Base-by-base conservation (phyloP, 1,140 invertebrate species). In the Drosophila simulans region DNA sequence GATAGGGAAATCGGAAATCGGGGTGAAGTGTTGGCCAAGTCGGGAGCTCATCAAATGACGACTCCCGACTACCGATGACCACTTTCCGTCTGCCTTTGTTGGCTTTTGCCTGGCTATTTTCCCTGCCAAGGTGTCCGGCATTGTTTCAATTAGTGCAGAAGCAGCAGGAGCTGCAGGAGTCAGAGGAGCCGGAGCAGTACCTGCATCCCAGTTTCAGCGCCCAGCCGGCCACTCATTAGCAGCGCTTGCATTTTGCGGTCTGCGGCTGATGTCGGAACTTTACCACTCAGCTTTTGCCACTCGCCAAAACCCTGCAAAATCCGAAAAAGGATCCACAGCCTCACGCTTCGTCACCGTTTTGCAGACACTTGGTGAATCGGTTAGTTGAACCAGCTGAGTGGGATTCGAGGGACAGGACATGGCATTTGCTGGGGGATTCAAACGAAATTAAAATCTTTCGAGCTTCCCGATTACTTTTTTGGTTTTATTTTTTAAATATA, bases 61-160 rank as follows among this genome's bases (percentile, higher is more conserved):
- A 75, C 73, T 66, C 20, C 71, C 42, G 48, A 39, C 70, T 62
- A 25, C 56, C 65, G 58, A 69, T 76, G 58, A 74, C 77, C 74
- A 86, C 74, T 86, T 81, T 86, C 58, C 68, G 34, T 46, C 51
- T 54, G 55, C 77, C 60, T 66, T 65, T 66, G 71, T 70, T 79
- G 49, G 58, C 58, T 60, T 62, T 65, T 64, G 74, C 37, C 45
- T 77, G 4, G 39, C 72, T 17, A 5, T n/a, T 22, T 42, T 7
- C 17, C 42, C 1, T 48, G 40, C 42, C 56, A 60, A 85, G 81
- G 83, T 86, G 82, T 86, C 59, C 74, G 22, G 64, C 78, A 88
- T 86, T 86, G 83, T 88, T 88, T 88, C 83, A 88, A 88, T 88
- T 88, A 83, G 76, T 73, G 49, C 12, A 15, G 8, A 12, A 4